Evolutionary conservation across 2,888 invertebrate genomes (phyloP).

Genomic region (Drosophila kokeensis): DNA sequence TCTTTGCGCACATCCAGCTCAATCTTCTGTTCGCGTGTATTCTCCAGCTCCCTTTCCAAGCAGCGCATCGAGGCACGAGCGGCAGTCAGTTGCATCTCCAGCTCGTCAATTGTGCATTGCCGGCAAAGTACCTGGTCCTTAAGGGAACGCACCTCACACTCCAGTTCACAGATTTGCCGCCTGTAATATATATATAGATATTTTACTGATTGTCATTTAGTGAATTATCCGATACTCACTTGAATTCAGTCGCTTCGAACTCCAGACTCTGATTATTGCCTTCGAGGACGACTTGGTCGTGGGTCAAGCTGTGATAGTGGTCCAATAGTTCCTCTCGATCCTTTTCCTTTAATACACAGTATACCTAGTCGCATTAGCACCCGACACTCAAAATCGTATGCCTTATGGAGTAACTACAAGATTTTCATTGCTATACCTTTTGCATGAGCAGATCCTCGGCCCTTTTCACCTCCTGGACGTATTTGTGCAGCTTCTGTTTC

Average conservation of each 20-base stretch:
- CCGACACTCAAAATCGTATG: conserved; percentile 11
- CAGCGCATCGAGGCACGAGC: conserved; percentile 86
- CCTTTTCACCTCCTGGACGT: conserved; percentile 92
- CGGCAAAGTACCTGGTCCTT: conserved; percentile 88
- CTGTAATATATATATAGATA: conserved; percentile 50
- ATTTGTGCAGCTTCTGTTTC: conserved; percentile 91
- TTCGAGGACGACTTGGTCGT: conserved; percentile 91
- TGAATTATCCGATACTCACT: conserved; percentile 76
- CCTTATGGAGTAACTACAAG: conserved; percentile 29
- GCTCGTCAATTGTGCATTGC: conserved; percentile 86
- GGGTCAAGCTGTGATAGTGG: conserved; percentile 91
- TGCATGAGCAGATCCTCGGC: conserved; percentile 91
- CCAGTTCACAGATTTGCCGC: conserved; percentile 86
- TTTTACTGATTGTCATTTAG: background rate
- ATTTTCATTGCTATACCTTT: conserved; percentile 85
- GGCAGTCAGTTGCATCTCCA: conserved; percentile 86
- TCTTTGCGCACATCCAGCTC: conserved; percentile 87
- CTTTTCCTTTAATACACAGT: conserved; percentile 87
- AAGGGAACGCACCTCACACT: conserved; percentile 87
- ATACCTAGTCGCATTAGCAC: conserved; percentile 49
- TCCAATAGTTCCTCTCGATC: conserved; percentile 93
- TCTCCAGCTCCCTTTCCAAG: conserved; percentile 88
- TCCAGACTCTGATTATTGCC: conserved; percentile 92
- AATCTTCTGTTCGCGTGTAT: conserved; percentile 87
- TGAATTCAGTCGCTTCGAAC: conserved; percentile 90